Evolutionary conservation across 1,140 invertebrate species (phyloP).

Genomic region (Drosophila mauritiana): DNA sequence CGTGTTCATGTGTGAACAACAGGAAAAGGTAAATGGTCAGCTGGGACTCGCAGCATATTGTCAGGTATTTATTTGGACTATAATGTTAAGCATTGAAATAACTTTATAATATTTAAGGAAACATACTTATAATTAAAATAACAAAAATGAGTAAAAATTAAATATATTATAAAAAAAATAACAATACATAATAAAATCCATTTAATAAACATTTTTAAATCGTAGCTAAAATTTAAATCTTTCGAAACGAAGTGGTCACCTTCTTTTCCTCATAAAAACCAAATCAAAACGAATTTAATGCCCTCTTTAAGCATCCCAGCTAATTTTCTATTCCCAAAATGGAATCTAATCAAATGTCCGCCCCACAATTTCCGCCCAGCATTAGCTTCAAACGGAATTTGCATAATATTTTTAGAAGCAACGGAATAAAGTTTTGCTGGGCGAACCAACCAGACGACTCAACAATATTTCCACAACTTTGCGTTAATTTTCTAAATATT

Average conservation of each 20-base stretch:
- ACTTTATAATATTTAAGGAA: too few species aligned
- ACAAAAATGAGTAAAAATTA: too few species aligned
- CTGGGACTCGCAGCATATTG: background rate
- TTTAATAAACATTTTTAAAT: background rate
- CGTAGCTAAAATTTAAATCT: too few species aligned
- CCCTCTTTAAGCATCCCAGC: conserved; percentile 14
- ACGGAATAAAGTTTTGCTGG: conserved; percentile 42
- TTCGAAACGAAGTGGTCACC: background rate
- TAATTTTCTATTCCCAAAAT: conserved; percentile 25
- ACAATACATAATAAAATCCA: too few species aligned
- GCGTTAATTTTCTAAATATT: conserved; percentile 83
- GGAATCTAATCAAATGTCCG: conserved; percentile 38
- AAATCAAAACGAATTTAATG: conserved; percentile 8
- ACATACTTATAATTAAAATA: too few species aligned
- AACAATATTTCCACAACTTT: conserved; percentile 77
- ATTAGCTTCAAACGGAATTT: conserved; percentile 47
- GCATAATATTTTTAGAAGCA: conserved; percentile 70
- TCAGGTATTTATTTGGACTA: background rate
- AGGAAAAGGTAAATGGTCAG: background rate
- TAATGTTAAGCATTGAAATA: background rate
- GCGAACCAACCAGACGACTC: conserved; percentile 38
- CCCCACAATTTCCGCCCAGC: background rate
- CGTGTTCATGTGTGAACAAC: too few species aligned
- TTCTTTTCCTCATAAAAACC: background rate
- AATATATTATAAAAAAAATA: too few species aligned